Conservation (phyloP, 2,888 invertebrate species). For the Drosophila basisetae region DNA sequence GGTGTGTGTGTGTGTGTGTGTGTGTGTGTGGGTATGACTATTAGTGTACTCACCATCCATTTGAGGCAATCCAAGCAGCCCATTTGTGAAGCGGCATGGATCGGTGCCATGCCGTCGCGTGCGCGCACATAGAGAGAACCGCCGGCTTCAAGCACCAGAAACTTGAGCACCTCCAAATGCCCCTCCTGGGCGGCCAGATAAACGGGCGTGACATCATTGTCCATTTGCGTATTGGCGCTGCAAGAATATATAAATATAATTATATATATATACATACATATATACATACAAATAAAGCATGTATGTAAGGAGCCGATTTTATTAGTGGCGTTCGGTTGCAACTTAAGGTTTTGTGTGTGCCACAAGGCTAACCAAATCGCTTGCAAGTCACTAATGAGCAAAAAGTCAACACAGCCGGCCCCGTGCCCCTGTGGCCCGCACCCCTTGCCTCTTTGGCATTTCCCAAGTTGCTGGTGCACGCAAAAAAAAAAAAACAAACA, state of each 20-base stretch:
- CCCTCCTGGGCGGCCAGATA: slow-evolving; percentile 96
- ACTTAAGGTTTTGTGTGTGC: slow-evolving; percentile 6
- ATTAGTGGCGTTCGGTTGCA: slow-evolving; percentile 37
- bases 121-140: slow-evolving; percentile 93
- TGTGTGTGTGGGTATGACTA: neutral
- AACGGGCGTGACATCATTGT: slow-evolving; percentile 95
- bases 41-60: slow-evolving; percentile 91
- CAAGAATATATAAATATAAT: slow-evolving; percentile 57
- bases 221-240: slow-evolving; percentile 96
- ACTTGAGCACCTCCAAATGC: slow-evolving; percentile 93
- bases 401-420: slow-evolving; percentile 33
- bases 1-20: neutral
- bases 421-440: neutral
- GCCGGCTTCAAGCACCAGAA: slow-evolving; percentile 93
- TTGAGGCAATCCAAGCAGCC: slow-evolving; percentile 94
- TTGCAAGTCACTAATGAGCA: slow-evolving; percentile 48
- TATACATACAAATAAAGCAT: neutral
- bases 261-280: neutral
- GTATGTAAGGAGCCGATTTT: slow-evolving; percentile 33
- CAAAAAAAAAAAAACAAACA: slow-evolving; percentile 4
- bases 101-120: slow-evolving; percentile 95
- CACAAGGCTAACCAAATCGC: slow-evolving; percentile 16
- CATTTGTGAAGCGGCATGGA: slow-evolving; percentile 96
- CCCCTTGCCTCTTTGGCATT: slow-evolving; percentile 1
- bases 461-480: slow-evolving; percentile 7